phyloP scores from a whole-genome alignment of 2,888 invertebrate species.

The Cenopis cana region DNA sequence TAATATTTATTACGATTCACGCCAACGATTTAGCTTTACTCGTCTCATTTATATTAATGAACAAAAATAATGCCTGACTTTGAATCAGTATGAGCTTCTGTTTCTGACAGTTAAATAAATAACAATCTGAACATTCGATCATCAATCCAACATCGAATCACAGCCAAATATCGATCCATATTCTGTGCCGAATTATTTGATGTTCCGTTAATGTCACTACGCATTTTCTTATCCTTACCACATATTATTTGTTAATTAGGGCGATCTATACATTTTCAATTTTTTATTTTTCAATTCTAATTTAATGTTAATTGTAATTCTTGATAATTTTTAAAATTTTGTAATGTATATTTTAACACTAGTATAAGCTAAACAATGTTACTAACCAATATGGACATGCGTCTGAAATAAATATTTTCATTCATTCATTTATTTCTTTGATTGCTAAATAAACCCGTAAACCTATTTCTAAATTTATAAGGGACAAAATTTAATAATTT shows the following conservation, averaged over 20 bases:
- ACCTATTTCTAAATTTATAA: too few relatives aligned
- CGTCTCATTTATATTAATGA: constrained; percentile 28
- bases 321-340: too few relatives aligned
- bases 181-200: neutral
- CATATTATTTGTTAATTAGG: neutral
- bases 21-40: constrained; percentile 9
- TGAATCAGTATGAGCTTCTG: neutral
- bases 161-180: neutral
- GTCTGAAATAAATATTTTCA: too few relatives aligned
- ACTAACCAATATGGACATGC: too few relatives aligned
- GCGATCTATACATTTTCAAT: neutral
- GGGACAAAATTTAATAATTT: too few relatives aligned
- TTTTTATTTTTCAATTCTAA: too few relatives aligned
- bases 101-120: neutral
- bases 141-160: neutral
- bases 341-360: too few relatives aligned
- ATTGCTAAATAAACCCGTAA: too few relatives aligned
- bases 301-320: too few relatives aligned
- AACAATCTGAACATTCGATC: neutral
- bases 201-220: neutral
- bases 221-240: neutral
- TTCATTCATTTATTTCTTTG: too few relatives aligned
- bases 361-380: too few relatives aligned
- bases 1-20: constrained; percentile 38
- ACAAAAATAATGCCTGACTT: neutral